A percentile compares a stretch with the other conserved stretches of the same genome.
These are phyloP conservation scores for Hemibagrus wyckioides DNA, from an alignment of 2,113 vertebrate genomes.

Conservation along the genomic window DNA sequence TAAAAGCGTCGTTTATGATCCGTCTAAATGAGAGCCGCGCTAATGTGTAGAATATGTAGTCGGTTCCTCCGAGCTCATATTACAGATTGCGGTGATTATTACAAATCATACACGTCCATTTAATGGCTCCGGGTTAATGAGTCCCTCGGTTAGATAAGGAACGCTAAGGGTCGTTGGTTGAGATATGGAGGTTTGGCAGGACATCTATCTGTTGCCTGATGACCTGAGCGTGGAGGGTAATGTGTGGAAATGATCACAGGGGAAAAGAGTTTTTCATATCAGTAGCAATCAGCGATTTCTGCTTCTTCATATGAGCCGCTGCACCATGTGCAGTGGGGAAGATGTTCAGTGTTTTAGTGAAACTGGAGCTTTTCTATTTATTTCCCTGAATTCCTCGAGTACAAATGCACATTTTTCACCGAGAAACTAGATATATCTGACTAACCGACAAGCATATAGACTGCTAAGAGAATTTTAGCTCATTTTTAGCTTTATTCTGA, in stretches of 20 bases:
- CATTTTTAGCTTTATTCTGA: not conserved
- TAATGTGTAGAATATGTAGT: slow-evolving; percentile 24
- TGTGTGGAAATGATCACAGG: slow-evolving; percentile 78
- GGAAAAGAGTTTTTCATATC: slow-evolving; percentile 73
- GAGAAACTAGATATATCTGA: not conserved
- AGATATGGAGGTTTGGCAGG: slow-evolving; percentile 65
- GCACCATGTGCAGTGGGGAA: slow-evolving; percentile 68
- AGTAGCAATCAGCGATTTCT: slow-evolving; percentile 72
- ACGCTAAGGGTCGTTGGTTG: slow-evolving; percentile 69
- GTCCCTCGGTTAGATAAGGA: slow-evolving; percentile 43
- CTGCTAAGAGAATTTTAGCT: not conserved
- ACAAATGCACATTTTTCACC: not conserved
- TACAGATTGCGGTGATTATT: slow-evolving; percentile 23
- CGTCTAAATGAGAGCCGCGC: not conserved
- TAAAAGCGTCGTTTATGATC: slow-evolving; percentile 1
- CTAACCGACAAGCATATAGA: not conserved
- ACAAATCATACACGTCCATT: slow-evolving; percentile 3
- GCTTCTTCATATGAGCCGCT: slow-evolving; percentile 68
- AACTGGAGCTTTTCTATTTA: not conserved
- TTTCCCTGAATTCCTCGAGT: not conserved
- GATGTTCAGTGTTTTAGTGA: slow-evolving; percentile 71
- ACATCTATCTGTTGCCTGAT: slow-evolving; percentile 61
- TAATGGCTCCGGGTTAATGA: slow-evolving; percentile 29
- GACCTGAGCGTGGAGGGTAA: slow-evolving; percentile 69
- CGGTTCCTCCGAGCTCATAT: not conserved